Evolutionary conservation across 2,113 vertebrate species (phyloP).

Genomic region (Periophthalmus modestus): DNA sequence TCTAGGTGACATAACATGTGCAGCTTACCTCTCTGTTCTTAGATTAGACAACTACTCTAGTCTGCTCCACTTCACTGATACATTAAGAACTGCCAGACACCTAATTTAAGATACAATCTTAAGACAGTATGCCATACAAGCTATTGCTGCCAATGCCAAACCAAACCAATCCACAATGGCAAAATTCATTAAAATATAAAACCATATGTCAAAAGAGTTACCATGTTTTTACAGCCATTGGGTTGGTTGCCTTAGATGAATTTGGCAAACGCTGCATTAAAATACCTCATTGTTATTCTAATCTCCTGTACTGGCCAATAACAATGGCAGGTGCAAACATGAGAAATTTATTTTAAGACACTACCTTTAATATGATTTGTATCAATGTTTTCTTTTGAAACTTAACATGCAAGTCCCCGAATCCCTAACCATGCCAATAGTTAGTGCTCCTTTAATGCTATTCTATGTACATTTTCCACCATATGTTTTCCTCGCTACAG

Average conservation of each 20-base stretch:
- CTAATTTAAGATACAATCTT: conserved; percentile 40
- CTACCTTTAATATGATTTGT: too few species aligned
- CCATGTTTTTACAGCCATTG: too few species aligned
- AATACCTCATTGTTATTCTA: neutral
- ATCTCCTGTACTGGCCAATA: neutral
- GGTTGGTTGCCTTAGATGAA: neutral
- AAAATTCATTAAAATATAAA: neutral
- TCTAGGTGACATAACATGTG: conserved; percentile 35
- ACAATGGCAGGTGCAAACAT: neutral
- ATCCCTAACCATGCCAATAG: too few species aligned
- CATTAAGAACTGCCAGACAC: conserved; percentile 21
- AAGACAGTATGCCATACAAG: conserved; percentile 3
- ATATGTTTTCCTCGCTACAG: neutral
- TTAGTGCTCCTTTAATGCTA: neutral
- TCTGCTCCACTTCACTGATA: conserved; percentile 41
- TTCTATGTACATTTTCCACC: neutral
- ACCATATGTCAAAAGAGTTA: too few species aligned
- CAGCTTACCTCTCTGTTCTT: conserved; percentile 57
- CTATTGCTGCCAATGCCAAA: neutral
- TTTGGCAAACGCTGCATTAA: neutral
- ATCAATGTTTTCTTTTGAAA: too few species aligned
- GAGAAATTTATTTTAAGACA: neutral
- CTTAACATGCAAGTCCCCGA: too few species aligned
- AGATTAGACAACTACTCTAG: conserved; percentile 34
- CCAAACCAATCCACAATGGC: too few species aligned